Percentiles rank a stretch among this genome's conserved stretches.
phyloP scores from a whole-genome alignment of 2,797 vertebrate genomes.

The Falco concolor region DNA sequence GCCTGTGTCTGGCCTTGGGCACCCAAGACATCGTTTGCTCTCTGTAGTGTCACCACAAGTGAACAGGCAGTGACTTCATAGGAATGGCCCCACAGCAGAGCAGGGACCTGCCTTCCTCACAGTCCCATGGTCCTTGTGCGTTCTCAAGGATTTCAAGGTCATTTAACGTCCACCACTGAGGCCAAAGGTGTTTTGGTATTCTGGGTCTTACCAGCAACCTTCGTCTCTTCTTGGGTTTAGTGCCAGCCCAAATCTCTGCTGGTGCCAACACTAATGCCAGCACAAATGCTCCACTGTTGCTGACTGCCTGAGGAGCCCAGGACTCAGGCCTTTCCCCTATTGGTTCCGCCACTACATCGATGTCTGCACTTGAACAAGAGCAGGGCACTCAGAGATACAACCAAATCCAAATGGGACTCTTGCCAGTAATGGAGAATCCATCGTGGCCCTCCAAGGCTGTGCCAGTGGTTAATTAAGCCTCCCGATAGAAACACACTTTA shows the following conservation, averaged over 20 bases:
- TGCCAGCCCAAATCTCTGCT: neutral
- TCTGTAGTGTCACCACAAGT: fast-evolving
- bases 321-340: neutral
- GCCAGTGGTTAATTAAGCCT: constrained; percentile 1
- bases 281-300: neutral
- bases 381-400: neutral
- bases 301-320: neutral
- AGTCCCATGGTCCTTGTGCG: fast-evolving
- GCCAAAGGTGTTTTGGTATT: neutral
- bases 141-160: neutral
- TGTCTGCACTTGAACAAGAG: neutral
- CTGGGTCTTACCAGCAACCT: neutral
- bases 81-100: fast-evolving
- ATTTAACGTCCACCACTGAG: neutral
- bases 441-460: neutral
- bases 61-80: fast-evolving
- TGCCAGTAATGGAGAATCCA: constrained; percentile 9
- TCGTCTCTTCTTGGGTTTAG: neutral
- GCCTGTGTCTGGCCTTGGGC: neutral
- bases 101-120: neutral
- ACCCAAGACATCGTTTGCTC: neutral
- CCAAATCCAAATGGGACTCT: neutral
- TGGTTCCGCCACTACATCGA: neutral
- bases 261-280: neutral
- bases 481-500: neutral